A percentile compares a stretch with the other conserved stretches of the same genome.
Conservation (phyloP, 2,797 vertebrate genomes). For the Tangara arthus region DNA sequence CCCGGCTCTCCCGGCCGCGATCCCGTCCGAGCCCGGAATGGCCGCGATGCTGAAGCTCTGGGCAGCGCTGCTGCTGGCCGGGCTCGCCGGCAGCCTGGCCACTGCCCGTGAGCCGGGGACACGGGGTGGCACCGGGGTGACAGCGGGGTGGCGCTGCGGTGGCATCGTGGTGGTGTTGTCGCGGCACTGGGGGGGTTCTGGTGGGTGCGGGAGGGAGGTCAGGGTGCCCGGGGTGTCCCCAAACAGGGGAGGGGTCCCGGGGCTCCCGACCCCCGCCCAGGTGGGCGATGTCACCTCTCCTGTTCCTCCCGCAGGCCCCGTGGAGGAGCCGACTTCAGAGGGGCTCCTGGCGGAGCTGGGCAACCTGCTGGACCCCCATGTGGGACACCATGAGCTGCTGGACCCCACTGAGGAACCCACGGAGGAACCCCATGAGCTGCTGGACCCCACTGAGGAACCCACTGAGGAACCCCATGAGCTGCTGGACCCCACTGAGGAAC, state of each 20-base stretch:
- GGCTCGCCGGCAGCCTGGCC: not conserved
- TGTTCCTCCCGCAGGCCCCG: not conserved
- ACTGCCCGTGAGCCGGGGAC: not conserved
- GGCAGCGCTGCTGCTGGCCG: not conserved
- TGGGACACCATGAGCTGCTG: no score
- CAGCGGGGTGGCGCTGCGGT: no score
- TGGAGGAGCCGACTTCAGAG: rapidly evolving
- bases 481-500: no score
- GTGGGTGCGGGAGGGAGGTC: not conserved
- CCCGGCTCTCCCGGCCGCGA: no score
- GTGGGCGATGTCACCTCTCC: not conserved
- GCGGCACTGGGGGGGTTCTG: not conserved
- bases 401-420: rapidly evolving
- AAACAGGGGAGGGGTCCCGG: not conserved
- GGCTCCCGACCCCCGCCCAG: not conserved
- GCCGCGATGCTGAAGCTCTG: not conserved
- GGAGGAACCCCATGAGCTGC: no score
- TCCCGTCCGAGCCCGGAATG: no score
- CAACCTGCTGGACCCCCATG: not conserved
- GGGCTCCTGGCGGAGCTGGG: not conserved
- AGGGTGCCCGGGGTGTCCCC: not conserved
- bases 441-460: not conserved
- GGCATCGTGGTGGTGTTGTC: no score
- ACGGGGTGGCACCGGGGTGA: no score
- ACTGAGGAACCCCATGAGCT: no score